These are phyloP conservation scores for Adelosebastes latens DNA, from an alignment of 2,797 vertebrate species.

Conservation along the genomic window DNA sequence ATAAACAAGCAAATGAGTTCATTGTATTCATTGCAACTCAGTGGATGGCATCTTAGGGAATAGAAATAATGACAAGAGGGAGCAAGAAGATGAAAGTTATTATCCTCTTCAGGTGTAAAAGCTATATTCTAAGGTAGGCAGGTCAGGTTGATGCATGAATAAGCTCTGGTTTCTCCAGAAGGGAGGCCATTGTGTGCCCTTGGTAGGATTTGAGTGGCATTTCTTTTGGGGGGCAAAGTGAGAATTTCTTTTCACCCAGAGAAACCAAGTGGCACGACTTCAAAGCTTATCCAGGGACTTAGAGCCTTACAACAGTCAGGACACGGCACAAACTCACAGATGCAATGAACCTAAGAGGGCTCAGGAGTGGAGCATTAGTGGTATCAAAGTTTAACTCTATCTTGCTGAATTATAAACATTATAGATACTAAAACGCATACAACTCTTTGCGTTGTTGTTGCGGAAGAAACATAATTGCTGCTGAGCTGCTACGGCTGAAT, in stretches of 20 bases:
- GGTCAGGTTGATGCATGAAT: conserved; percentile 44
- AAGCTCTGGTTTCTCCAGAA: conserved; percentile 44
- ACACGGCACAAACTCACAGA: conserved; percentile 50
- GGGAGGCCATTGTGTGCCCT: conserved; percentile 63
- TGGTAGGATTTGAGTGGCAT: conserved; percentile 69
- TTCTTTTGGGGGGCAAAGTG: conserved; percentile 70
- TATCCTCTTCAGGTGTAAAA: conserved; percentile 26
- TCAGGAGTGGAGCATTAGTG: conserved; percentile 41
- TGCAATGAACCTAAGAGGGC: conserved; percentile 35
- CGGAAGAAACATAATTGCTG: not conserved
- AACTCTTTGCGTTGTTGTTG: not conserved
- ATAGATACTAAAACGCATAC: not conserved
- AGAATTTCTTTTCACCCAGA: conserved; percentile 75
- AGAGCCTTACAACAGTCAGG: conserved; percentile 57
- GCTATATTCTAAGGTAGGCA: conserved; percentile 24
- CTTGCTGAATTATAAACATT: conserved; percentile 6
- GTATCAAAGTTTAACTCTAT: conserved; percentile 30
- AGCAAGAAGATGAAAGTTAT: not conserved
- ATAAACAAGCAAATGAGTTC: not conserved
- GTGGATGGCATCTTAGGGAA: not conserved
- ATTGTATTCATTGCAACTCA: not conserved
- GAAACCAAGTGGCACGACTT: conserved; percentile 81
- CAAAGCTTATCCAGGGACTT: conserved; percentile 76
- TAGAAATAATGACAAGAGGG: not conserved
- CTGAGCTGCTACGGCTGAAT: conserved; percentile 8